Conservation (phyloP, 2,113 vertebrate species). For the Willisornis vidua region DNA sequence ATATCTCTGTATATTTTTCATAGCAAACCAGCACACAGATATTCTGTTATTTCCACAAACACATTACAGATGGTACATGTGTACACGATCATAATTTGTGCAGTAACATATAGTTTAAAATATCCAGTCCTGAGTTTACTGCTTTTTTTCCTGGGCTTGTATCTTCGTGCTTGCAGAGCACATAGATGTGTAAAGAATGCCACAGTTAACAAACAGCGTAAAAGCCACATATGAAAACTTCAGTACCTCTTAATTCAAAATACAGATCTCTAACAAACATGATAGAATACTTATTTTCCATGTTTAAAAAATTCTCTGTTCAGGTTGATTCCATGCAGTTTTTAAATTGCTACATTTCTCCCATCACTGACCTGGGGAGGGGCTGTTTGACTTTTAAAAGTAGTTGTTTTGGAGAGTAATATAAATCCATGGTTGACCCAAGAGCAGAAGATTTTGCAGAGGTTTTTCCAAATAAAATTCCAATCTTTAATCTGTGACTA, state of each 20-base stretch:
- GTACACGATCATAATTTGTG: neutral
- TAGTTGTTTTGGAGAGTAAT: neutral
- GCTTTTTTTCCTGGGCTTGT: neutral
- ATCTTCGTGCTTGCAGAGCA: neutral
- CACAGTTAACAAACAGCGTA: neutral
- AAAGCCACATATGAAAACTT: neutral
- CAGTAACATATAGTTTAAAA: neutral
- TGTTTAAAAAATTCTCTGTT: neutral
- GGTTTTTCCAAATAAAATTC: neutral
- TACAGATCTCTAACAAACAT: neutral
- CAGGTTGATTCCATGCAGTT: neutral
- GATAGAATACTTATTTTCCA: neutral
- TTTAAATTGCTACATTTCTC: neutral
- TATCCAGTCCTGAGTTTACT: neutral
- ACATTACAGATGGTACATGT: fast-evolving
- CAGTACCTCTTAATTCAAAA: neutral
- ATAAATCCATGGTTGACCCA: neutral
- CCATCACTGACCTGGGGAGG: neutral
- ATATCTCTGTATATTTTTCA: neutral
- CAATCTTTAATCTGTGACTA: neutral
- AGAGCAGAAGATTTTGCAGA: neutral
- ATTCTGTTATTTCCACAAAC: neutral
- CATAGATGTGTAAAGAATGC: neutral
- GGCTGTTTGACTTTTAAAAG: neutral
- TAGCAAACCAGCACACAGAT: neutral